Conservation (phyloP, 2,113 vertebrate species). For the Silurus glanis region DNA sequence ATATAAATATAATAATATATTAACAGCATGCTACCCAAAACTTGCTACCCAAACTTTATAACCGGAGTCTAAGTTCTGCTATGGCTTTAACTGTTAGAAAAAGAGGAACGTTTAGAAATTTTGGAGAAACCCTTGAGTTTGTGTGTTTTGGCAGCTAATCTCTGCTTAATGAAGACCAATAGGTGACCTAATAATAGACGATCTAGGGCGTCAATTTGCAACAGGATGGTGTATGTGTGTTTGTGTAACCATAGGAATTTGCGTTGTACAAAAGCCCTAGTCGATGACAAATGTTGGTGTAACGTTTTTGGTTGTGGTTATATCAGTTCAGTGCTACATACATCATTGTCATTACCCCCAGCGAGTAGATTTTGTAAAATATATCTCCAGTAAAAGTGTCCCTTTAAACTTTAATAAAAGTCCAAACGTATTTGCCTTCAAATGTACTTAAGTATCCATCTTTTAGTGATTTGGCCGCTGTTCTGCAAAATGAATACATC, state of each 20-base stretch:
- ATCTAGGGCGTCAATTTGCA: background rate
- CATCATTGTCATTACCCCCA: background rate
- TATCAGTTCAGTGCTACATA: background rate
- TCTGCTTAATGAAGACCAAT: background rate
- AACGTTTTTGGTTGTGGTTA: background rate
- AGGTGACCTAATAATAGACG: background rate
- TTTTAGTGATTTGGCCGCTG: no score
- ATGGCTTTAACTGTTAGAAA: no score
- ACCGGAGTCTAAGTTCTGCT: background rate
- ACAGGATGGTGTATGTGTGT: background rate
- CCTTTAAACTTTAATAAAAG: no score
- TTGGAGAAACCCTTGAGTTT: background rate
- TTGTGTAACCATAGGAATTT: background rate
- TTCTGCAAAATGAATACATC: no score
- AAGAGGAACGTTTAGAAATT: background rate
- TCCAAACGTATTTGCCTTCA: no score
- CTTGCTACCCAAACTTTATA: no score
- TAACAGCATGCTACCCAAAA: no score
- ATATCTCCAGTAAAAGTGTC: no score
- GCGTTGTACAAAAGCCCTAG: no score
- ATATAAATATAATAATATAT: no score
- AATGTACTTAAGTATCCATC: no score
- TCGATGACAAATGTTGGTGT: no score
- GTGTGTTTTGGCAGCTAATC: background rate
- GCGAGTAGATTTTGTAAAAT: background rate